Conservation (phyloP, 1,140 invertebrate genomes). For the Melipona quadrifasciata region DNA sequence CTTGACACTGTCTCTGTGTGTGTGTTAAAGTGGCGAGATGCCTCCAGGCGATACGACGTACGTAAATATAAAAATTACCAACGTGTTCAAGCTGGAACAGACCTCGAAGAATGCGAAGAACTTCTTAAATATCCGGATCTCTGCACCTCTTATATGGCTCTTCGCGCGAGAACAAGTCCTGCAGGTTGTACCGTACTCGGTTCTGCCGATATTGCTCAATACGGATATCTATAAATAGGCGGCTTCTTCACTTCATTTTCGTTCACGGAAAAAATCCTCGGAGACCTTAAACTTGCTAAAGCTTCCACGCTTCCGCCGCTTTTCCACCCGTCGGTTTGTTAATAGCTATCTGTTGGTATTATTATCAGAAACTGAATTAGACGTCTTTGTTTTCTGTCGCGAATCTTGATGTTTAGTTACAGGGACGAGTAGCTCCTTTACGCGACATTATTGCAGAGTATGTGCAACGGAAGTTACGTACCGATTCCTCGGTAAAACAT, state of each 20-base stretch:
- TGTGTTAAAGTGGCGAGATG: slow-evolving; percentile 7
- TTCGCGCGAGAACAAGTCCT: slow-evolving; percentile 29
- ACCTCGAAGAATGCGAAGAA: slow-evolving; percentile 27
- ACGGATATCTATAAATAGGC: slow-evolving; percentile 38
- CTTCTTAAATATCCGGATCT: slow-evolving; percentile 39
- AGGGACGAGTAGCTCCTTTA: too few relatives aligned
- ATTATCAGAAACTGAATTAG: too few relatives aligned
- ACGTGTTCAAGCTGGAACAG: slow-evolving; percentile 5
- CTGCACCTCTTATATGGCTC: slow-evolving; percentile 23
- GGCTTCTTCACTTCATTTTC: slow-evolving; percentile 1
- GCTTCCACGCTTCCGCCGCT: background rate
- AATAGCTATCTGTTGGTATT: too few relatives aligned
- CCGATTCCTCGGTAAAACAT: too few relatives aligned
- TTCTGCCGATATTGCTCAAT: slow-evolving; percentile 25
- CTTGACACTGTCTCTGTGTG: background rate
- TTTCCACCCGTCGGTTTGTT: too few relatives aligned
- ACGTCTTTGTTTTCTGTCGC: too few relatives aligned
- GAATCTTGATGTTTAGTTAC: too few relatives aligned
- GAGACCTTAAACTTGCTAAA: background rate
- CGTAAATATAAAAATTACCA: slow-evolving; percentile 24
- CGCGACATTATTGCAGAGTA: too few relatives aligned
- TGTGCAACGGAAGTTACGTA: too few relatives aligned
- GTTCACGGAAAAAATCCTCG: background rate
- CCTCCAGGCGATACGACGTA: slow-evolving; percentile 5
- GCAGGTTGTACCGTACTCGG: background rate